Base-by-base conservation (phyloP, 2,888 invertebrate genomes). In the Apodemia hepburni region DNA sequence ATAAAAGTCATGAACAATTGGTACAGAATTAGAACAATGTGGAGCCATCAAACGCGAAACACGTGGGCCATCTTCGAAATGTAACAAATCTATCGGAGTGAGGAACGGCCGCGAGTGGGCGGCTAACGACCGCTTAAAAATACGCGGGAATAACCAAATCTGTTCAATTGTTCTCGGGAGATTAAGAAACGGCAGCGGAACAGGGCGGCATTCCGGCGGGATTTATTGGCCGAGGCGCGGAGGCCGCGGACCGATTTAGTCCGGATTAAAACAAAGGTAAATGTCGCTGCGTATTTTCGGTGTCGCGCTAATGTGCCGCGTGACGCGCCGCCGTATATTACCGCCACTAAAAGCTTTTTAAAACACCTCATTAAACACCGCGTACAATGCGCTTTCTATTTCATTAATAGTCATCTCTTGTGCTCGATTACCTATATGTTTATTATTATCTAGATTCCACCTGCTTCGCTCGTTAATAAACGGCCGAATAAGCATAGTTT, bases 221-320 rank as follows among this genome's bases (percentile, higher is more conserved):
- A 83, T 82, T 82, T 82, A 84, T 81, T 70, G 77, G 69, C 75
- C 54, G 22, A 27, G 75, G 74, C 75, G 78, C 75, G 76, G 74
- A 75, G 73, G 69, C 70, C 69, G 68, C 63, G 69, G 74, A 68
- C 69, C 68, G 68, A 71, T 70, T 69, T 70, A 70, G 73, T 73
- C 73, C 76, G 72, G 74, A 76, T 75, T 78, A 75, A 77, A 80
- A 82, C 84, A 83, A 84, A 82, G 82, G 81, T 83, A 83, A 83
- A 82, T 82, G 83, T 81, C 81, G 79, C 72, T 61, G 64, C 63
- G 64, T 70, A 70, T 70, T 70, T 70, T 70, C 70, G 70, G 70
- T 65, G 61, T 27, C 64, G 65, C 64, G 61, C 66, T 67, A 66
- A 67, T 64, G 63, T 61, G 63, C 33, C 33, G 29, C 47, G 22